Percentiles rank a stretch among this genome's conserved stretches.
Conservation (phyloP, 64 coral and sea anemone species). For the Trachythela sp. region DNA sequence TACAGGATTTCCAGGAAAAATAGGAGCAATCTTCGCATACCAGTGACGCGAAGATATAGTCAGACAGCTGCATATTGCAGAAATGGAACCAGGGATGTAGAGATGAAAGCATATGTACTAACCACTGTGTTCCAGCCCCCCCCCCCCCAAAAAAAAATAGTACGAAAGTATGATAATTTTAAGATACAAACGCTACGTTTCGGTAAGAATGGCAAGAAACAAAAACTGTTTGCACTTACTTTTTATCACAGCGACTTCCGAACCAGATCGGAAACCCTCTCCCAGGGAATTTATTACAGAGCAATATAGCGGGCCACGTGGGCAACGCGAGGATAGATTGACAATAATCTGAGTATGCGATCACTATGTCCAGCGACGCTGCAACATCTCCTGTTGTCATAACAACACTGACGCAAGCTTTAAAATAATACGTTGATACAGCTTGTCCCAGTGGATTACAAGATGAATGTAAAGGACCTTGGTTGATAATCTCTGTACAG, state of each 20-base stretch:
- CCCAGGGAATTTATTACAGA: slow-evolving; percentile 75
- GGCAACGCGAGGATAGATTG: slow-evolving; percentile 51
- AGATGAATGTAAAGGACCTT: slow-evolving; percentile 53
- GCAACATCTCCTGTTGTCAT: slow-evolving; percentile 51
- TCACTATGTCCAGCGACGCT: slow-evolving; percentile 74
- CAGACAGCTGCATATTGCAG: too few relatives aligned
- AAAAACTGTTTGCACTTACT: slow-evolving; percentile 44
- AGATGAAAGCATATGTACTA: too few relatives aligned
- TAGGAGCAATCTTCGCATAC: too few relatives aligned
- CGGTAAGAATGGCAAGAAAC: too few relatives aligned
- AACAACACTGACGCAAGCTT: slow-evolving; percentile 64
- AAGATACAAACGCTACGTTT: too few relatives aligned
- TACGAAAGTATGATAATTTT: too few relatives aligned
- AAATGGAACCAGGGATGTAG: too few relatives aligned
- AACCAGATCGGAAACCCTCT: slow-evolving; percentile 77
- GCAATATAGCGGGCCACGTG: slow-evolving; percentile 62
- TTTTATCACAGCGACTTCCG: slow-evolving; percentile 52
- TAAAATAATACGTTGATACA: slow-evolving; percentile 60
- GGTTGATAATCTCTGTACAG: slow-evolving; percentile 51
- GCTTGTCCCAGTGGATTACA: slow-evolving; percentile 63
- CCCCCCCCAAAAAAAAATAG: too few relatives aligned
- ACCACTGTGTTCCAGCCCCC: too few relatives aligned
- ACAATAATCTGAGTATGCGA: slow-evolving; percentile 75
- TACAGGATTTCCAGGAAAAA: too few relatives aligned
- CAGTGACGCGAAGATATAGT: too few relatives aligned